A percentile compares a stretch with the other conserved stretches of the same genome.
Conservation (phyloP, 2,888 invertebrate species). For the Chrysolina haemoptera region DNA sequence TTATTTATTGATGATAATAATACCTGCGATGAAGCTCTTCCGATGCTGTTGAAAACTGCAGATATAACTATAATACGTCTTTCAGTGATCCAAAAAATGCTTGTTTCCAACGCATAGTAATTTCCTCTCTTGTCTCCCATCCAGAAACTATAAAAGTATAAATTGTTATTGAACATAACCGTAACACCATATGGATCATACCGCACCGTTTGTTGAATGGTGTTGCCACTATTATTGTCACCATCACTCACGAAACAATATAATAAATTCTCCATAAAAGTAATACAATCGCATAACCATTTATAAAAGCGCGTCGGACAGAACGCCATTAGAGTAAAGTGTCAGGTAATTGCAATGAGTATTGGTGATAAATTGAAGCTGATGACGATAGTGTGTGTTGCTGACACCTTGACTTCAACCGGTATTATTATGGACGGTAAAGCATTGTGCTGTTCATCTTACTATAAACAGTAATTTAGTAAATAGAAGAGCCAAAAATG, state of each 20-base stretch:
- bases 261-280: background rate
- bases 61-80: no score
- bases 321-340: background rate
- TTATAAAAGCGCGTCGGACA: background rate
- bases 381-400: background rate
- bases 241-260: conserved; percentile 5
- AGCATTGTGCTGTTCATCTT: no score
- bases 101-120: background rate
- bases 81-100: background rate
- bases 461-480: no score
- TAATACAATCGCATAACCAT: background rate
- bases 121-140: background rate
- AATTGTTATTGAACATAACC: background rate
- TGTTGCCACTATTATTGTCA: background rate
- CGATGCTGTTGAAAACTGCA: no score
- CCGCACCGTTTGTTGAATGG: background rate
- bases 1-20: no score
- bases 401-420: background rate
- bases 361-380: background rate
- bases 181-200: background rate
- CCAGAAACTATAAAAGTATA: background rate
- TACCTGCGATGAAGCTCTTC: no score
- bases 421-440: no score
- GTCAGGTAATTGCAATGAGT: background rate
- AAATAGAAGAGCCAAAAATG: no score